Conservation (phyloP, 2,797 vertebrate species). For the Pipistrellus kuhlii region DNA sequence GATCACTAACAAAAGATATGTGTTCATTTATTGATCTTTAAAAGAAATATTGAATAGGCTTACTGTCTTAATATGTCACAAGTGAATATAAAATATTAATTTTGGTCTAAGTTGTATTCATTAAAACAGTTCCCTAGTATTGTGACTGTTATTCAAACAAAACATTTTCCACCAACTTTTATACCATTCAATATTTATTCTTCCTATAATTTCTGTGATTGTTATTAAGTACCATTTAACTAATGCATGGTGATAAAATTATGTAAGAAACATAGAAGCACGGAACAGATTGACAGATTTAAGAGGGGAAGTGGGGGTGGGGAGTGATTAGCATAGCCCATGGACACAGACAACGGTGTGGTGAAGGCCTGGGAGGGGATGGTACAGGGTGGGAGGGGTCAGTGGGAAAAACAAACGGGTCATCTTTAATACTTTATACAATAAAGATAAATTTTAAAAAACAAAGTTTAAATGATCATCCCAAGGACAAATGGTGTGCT, state of each 20-base stretch:
- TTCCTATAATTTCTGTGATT: neutral
- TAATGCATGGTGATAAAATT: slow-evolving; percentile 5
- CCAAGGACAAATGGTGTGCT: neutral
- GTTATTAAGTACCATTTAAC: neutral
- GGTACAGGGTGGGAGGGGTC: no score
- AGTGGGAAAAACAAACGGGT: no score
- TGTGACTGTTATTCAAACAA: neutral
- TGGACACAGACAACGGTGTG: no score
- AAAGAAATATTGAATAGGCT: neutral
- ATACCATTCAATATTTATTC: neutral
- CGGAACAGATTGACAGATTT: no score
- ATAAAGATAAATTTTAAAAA: no score
- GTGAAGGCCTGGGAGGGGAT: no score
- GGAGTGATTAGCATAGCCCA: no score
- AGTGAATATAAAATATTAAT: neutral
- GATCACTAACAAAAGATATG: neutral
- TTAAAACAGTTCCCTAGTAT: neutral
- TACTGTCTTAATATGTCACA: neutral
- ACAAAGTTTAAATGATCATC: neutral
- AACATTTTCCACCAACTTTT: neutral
- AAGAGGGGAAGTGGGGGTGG: no score
- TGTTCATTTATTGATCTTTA: slow-evolving; percentile 17
- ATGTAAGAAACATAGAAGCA: neutral
- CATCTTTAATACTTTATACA: no score
- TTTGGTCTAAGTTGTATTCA: neutral